Base-by-base conservation (phyloP, 2,113 vertebrate genomes). In the Phyllostomus hastatus region DNA sequence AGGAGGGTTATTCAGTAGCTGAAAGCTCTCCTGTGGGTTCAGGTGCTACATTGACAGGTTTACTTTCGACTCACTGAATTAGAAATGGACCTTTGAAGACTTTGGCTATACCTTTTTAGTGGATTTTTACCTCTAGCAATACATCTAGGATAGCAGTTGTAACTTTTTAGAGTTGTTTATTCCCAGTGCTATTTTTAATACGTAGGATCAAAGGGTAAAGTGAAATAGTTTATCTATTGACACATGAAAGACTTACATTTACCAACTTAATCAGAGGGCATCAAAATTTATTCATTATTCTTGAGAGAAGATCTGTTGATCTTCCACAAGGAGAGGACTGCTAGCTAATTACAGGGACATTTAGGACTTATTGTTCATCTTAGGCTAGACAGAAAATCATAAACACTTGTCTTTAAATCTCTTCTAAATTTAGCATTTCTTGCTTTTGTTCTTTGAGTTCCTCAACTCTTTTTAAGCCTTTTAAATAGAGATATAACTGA, bases 111-210 rank as follows among this genome's bases (percentile, higher is more conserved):
- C 31, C 35, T 92, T 92, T 92, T 86, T 46, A 61, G 89, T 95
- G 92, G 41, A 81, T 24, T 69, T 69, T 92, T 75, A 46, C 41
- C 10, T 78, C 33, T 41, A 82, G 50, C 33, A 82, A 2, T 82
- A 46, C 43, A 8, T 57, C 69, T 93, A 35, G 20, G 38, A 50
- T 8, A 88, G 61, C 69, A 84, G 54, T 95, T 93, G n/a, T 67
- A 90, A 72, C 78, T 93, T 90, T 90, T 31, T 73, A 78, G 87
- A 88, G 46, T 73, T 88, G 73, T 97, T 97, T 95, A 64, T 48
- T 93, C 24, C 17, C 79, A 91, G 72, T 78, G 54, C 43, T 93
- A 90, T 31, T 67, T 94, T 97, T 75, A 72, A 67, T 93, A 35
- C 86, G 54, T 79, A 72, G 28, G 46, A 92, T 82, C 80, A 95